Base-by-base conservation (phyloP, 2,888 invertebrate genomes). In the Nomada fucata region DNA sequence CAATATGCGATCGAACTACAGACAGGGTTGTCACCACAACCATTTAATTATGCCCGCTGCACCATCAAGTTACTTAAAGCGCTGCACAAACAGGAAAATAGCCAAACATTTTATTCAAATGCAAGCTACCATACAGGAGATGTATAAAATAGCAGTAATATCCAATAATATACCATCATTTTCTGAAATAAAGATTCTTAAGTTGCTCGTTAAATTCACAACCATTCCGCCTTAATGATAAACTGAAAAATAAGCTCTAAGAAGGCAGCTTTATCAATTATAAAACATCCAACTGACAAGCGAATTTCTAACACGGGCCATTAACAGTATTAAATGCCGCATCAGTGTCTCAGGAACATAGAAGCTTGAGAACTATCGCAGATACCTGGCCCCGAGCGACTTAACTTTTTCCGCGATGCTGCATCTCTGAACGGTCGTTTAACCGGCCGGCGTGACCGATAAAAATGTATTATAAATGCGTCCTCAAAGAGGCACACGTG, bases 401-500 rank as follows among this genome's bases (percentile, higher is more conserved):
- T 20, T 26, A 18, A 57, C 67, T 69, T 50, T 76, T 61, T 69
- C 50, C 65, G 20, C 26, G 64, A 80, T 71, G 60, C 29, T 67
- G 69, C 72, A 26, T 36, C 64, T 68, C 77, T 83, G 65, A 83
- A 82, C 72, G 63, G 53, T 60, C 68, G 36, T 63, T 70, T 61
- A 68, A 73, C 57, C 29, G 50, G 55, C 36, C 47, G 18, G 26
- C 29, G 55, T 65, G 52, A 10, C 63, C 70, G 77, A 80, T 85
- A 85, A 78, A 76, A 61, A 73, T 65, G 77, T 65, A 36, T 68
- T 55, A 74, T 78, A 85, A 83, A 79, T 59, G 71, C 57, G 53
- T 61, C 59, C 65, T 64, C 71, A 63, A 52, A 29, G 50, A 73
- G 50, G 68, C 52, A 79, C 77, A 79, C 80, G 79, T 79, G 73